Percentiles rank a stretch among this genome's conserved stretches.
Conservation (phyloP, 2,797 vertebrate genomes). For the Echeneis naucrates region DNA sequence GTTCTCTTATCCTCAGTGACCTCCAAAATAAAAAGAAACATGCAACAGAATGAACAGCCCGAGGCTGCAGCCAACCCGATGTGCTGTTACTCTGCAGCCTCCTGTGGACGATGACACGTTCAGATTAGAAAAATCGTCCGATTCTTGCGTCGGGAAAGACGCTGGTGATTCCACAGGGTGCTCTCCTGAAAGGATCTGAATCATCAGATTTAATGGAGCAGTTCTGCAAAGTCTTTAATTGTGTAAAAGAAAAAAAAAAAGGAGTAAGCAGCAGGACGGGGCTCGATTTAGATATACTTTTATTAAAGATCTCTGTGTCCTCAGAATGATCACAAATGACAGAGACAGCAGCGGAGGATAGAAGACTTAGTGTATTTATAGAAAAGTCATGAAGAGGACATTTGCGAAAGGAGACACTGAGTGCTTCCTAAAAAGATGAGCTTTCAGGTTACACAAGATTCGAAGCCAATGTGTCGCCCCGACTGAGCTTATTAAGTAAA, state of each 20-base stretch:
- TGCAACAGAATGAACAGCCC: not conserved
- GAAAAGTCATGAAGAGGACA: slow-evolving; percentile 20
- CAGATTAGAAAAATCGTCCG: slow-evolving; percentile 38
- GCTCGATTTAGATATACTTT: slow-evolving; percentile 24
- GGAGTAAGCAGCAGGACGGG: slow-evolving; percentile 25
- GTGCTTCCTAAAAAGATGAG: slow-evolving; percentile 35
- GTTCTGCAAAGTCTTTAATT: slow-evolving; percentile 24
- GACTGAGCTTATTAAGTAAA: slow-evolving; percentile 57
- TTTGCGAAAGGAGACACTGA: not conserved
- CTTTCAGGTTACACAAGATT: slow-evolving; percentile 36
- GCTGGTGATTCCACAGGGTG: slow-evolving; percentile 34
- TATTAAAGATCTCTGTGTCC: slow-evolving; percentile 37
- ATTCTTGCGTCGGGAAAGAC: slow-evolving; percentile 48
- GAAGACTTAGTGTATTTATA: slow-evolving; percentile 41
- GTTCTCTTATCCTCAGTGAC: slow-evolving; percentile 2
- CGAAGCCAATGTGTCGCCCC: slow-evolving; percentile 28
- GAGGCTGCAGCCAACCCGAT: slow-evolving; percentile 18
- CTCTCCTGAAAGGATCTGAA: slow-evolving; percentile 43
- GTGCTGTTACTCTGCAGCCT: not conserved
- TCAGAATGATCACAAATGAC: slow-evolving; percentile 30
- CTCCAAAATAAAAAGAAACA: slow-evolving; percentile 22
- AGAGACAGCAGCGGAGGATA: slow-evolving; percentile 16
- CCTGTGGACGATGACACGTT: slow-evolving; percentile 38
- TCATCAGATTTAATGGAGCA: slow-evolving; percentile 51
- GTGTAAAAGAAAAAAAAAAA: slow-evolving; percentile 36